phyloP scores from a whole-genome alignment of 2,113 vertebrate species.

The Spizaetus ornatus region DNA sequence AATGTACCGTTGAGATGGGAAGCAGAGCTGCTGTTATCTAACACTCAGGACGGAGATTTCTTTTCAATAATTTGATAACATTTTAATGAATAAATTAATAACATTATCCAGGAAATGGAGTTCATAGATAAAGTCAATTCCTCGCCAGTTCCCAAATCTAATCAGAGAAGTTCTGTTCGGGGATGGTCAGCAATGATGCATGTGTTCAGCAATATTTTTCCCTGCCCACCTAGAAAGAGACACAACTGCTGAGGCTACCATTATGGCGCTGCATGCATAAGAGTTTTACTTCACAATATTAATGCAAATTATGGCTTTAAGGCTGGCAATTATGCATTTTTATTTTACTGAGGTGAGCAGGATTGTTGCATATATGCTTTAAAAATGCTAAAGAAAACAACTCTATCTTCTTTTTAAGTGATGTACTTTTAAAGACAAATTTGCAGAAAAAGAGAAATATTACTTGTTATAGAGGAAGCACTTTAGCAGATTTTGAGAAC shows the following conservation, averaged over 20 bases:
- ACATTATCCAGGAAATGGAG: conserved; percentile 25
- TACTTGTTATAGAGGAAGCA: background rate
- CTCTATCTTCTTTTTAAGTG: background rate
- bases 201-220: background rate
- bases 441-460: background rate
- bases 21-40: conserved; percentile 33
- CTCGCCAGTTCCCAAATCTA: background rate
- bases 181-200: background rate
- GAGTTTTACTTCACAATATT: background rate
- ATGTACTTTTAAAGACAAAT: background rate
- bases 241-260: background rate
- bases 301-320: conserved; percentile 7
- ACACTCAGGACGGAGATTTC: conserved; percentile 6
- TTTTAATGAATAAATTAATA: conserved; percentile 68
- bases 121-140: background rate
- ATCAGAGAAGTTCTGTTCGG: background rate
- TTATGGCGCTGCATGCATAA: background rate
- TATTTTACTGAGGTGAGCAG: conserved; percentile 21
- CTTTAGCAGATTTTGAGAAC: background rate
- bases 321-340: background rate
- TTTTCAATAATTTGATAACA: conserved; percentile 50
- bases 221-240: background rate
- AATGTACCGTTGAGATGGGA: background rate
- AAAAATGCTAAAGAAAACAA: background rate
- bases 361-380: background rate